These are phyloP conservation scores for Bembecia ichneumoniformis DNA, from an alignment of 2,888 invertebrate species.

Conservation along the genomic window DNA sequence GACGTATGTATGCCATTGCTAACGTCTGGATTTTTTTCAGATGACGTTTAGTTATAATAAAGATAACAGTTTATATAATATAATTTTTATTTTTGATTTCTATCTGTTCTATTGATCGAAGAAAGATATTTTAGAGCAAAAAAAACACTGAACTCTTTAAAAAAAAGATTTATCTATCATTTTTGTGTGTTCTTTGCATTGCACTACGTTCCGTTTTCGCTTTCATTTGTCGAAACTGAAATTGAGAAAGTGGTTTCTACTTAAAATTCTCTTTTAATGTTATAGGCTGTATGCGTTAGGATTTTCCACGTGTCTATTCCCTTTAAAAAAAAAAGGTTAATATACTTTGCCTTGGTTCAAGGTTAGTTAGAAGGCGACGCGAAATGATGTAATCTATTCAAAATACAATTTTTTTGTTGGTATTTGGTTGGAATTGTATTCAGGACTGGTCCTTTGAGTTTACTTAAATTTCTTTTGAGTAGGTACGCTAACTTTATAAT, in stretches of 20 bases:
- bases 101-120: too few species aligned
- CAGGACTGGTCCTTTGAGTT: neutral
- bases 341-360: neutral
- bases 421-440: neutral
- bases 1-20: neutral
- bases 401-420: neutral
- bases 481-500: too few species aligned
- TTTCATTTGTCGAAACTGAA: neutral
- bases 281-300: neutral
- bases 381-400: neutral
- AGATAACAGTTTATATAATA: too few species aligned
- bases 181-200: neutral
- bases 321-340: neutral
- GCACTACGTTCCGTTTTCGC: neutral
- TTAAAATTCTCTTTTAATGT: neutral
- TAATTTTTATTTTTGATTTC: too few species aligned
- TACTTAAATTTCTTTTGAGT: too few species aligned
- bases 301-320: neutral
- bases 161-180: neutral
- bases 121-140: too few species aligned
- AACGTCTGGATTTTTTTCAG: constrained; percentile 3
- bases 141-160: too few species aligned
- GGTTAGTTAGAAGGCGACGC: neutral
- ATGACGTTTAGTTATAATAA: constrained; percentile 5
- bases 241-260: neutral